Evolutionary conservation across 2,888 invertebrate species (phyloP).

Genomic region (Schrankia costaestrigalis): DNA sequence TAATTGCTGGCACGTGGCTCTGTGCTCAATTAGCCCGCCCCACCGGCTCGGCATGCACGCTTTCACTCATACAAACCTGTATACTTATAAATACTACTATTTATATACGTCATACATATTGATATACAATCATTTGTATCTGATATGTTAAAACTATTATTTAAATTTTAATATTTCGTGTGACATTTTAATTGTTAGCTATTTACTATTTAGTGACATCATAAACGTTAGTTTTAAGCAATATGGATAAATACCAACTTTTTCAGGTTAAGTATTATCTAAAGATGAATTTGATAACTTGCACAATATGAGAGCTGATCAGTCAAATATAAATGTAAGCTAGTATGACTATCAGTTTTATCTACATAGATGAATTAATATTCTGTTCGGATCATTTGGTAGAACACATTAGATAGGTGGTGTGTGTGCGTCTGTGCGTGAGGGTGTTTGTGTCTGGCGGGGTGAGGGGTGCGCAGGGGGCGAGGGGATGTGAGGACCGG

Average conservation of each 20-base stretch:
- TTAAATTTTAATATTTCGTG: too few species aligned
- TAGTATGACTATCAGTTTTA: slow-evolving; percentile 15
- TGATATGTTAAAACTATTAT: not conserved
- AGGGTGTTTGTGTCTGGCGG: slow-evolving; percentile 54
- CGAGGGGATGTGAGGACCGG: slow-evolving; percentile 7
- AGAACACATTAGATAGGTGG: slow-evolving; percentile 66
- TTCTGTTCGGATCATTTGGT: slow-evolving; percentile 74
- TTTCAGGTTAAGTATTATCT: too few species aligned
- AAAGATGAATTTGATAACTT: too few species aligned
- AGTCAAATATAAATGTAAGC: not conserved
- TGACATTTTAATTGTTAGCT: too few species aligned
- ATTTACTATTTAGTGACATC: too few species aligned
- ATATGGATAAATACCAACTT: too few species aligned
- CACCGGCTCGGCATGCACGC: slow-evolving; percentile 55
- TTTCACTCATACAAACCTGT: slow-evolving; percentile 51
- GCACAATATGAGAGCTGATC: too few species aligned
- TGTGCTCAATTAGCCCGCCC: slow-evolving; percentile 65
- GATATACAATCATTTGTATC: not conserved
- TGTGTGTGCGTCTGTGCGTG: slow-evolving; percentile 62
- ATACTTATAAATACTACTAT: slow-evolving; percentile 43
- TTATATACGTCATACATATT: slow-evolving; percentile 17
- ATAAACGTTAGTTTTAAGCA: too few species aligned
- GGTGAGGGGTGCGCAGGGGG: slow-evolving; percentile 25
- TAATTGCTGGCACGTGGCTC: slow-evolving; percentile 75
- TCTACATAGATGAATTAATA: slow-evolving; percentile 49